Conservation (phyloP, 2,888 invertebrate species). For the Lathronympha strigana region DNA sequence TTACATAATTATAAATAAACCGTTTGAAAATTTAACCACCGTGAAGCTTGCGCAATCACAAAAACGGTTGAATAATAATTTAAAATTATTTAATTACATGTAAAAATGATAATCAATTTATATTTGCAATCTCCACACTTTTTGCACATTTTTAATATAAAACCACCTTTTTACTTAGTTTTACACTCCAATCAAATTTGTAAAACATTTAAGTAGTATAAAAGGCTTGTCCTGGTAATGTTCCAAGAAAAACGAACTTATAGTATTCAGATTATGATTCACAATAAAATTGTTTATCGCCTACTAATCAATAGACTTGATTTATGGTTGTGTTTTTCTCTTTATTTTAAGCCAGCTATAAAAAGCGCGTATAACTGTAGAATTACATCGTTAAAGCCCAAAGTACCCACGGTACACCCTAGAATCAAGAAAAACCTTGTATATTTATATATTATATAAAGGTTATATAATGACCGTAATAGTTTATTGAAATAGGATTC, state of each 20-base stretch:
- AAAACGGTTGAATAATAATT: not conserved
- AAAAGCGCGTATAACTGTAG: conserved; percentile 1
- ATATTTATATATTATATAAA: not conserved
- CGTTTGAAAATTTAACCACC: not conserved
- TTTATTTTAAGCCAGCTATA: conserved; percentile 21
- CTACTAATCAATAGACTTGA: conserved; percentile 30
- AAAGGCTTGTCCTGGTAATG: not conserved
- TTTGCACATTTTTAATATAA: not conserved
- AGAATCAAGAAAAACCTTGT: not conserved
- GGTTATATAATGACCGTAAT: not conserved
- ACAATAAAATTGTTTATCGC: conserved; percentile 31
- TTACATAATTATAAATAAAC: not conserved
- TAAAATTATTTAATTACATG: not conserved
- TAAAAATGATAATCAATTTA: not conserved
- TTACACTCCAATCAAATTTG: too few species aligned
- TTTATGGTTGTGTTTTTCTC: conserved; percentile 32
- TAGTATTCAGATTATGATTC: conserved; percentile 3
- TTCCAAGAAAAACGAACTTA: not conserved
- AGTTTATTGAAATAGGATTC: not conserved
- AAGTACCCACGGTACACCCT: not conserved
- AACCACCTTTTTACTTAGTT: too few species aligned
- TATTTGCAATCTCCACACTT: not conserved
- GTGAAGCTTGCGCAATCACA: not conserved
- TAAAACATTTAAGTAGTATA: too few species aligned
- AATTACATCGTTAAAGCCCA: conserved; percentile 20